Base-by-base conservation (phyloP, 2,797 vertebrate genomes). In the Sphenodon punctatus region DNA sequence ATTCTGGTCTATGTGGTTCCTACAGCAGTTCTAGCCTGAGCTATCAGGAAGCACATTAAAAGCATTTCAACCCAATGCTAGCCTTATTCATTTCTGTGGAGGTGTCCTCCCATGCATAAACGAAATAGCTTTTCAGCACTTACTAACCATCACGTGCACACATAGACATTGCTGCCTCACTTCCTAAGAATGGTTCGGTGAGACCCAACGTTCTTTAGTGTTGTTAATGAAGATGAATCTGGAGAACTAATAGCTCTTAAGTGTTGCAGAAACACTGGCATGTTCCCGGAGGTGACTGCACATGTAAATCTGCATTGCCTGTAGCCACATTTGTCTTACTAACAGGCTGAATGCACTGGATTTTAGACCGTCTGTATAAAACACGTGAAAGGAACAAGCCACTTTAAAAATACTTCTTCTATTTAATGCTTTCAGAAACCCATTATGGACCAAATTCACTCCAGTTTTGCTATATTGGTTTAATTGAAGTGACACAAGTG, bases 81-180 rank as follows among this genome's bases (percentile, higher is more conserved):
- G 70, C 53, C 51, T 56, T 41, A 77, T 75, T 55, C 48, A 68
- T 30, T 49, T 55, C 48, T 12, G 76, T 56, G 79, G 60, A 25
- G 7, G 22, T 60, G 5, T 78, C 77, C 73, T 79, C 63, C 73
- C 1, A 0, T 0, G 0, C 46, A 16, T 51, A 65, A 45, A 2
- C 34, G 66, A 67, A 39, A 16, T 34, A 67, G 45, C 43, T 39
- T 65, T 23, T 25, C 34, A 13, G 56, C 1, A 12, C 71, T 75
- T 75, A 4, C 74, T 56, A 59, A 78, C 61, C 71, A 53, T 74
- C 55, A 15, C 53, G 9, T 15, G 20, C 30, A 36, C 38, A 38
- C 63, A 51, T 51, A 32, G 14, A 13, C 30, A 13, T 14, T 0
- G 0, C 0, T 3, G 63, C 69, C 75, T 49, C 15, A 41, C 34